Evolutionary conservation across 2,888 invertebrate species (phyloP).

Genomic region (Morinoia aosen): DNA sequence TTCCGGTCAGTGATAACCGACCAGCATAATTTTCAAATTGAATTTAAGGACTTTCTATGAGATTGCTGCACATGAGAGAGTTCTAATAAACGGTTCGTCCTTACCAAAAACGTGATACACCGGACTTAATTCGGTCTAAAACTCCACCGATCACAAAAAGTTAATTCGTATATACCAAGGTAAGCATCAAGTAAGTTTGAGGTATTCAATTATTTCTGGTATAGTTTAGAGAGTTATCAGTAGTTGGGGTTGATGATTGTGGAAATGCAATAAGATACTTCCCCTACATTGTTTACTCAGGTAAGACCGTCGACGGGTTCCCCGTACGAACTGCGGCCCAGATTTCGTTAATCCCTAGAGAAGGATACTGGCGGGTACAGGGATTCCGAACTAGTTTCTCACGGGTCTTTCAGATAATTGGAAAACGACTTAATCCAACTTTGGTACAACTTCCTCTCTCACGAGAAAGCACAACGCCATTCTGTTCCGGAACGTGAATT

Average conservation of each 20-base stretch:
- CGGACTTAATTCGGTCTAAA: not conserved
- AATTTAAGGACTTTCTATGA: not conserved
- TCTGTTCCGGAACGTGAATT: not conserved
- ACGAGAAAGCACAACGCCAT: not conserved
- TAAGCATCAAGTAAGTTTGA: not conserved
- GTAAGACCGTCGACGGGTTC: not conserved
- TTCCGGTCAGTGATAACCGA: not conserved
- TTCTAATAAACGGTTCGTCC: not conserved
- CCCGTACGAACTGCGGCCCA: not conserved
- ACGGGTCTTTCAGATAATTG: constrained; percentile 37
- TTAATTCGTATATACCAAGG: not conserved
- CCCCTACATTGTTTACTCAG: not conserved
- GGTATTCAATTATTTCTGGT: not conserved
- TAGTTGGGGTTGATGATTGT: not conserved
- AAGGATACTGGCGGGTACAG: not conserved
- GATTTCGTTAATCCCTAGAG: constrained; percentile 18
- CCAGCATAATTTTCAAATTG: not conserved
- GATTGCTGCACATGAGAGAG: not conserved
- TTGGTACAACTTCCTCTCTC: constrained; percentile 9
- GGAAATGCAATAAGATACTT: not conserved
- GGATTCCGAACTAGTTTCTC: constrained; percentile 10
- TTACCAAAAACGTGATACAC: not conserved
- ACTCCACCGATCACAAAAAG: not conserved
- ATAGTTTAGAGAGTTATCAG: not conserved
- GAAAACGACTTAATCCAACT: constrained; percentile 37